phyloP scores from a whole-genome alignment of 2,888 invertebrate species.

The Lycocerus yunnanus region DNA sequence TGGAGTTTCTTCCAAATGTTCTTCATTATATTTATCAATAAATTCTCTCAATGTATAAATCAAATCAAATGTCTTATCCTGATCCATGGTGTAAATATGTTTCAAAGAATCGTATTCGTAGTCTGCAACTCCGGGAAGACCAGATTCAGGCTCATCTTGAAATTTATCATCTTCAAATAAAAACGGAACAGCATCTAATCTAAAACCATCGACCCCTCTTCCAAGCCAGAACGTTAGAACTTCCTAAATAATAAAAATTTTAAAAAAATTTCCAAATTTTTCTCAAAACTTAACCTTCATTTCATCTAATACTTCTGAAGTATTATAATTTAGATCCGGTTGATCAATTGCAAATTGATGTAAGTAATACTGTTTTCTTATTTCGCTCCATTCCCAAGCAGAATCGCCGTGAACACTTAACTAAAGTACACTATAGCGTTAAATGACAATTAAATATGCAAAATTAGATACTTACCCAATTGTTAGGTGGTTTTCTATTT shows the following conservation, averaged over 20 bases:
- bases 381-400: background rate
- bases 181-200: conserved; percentile 74
- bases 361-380: conserved; percentile 66
- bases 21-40: conserved; percentile 60
- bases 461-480: background rate
- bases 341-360: conserved; percentile 78
- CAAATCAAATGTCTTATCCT: conserved; percentile 65
- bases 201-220: conserved; percentile 84
- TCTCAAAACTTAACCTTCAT: background rate
- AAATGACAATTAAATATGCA: background rate
- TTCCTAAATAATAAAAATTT: conserved; percentile 54
- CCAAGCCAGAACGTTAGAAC: conserved; percentile 79
- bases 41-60: conserved; percentile 69
- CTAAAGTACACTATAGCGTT: background rate
- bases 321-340: conserved; percentile 82
- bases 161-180: conserved; percentile 54
- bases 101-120: conserved; percentile 61
- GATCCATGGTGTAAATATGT: conserved; percentile 66
- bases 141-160: conserved; percentile 52
- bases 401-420: background rate
- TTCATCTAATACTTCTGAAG: conserved; percentile 57
- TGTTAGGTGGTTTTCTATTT: conserved; percentile 54
- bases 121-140: conserved; percentile 30
- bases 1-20: conserved; percentile 31
- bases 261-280: background rate